Conservation (phyloP, 2,113 vertebrate species). For the Nycticryphes semicollaris region DNA sequence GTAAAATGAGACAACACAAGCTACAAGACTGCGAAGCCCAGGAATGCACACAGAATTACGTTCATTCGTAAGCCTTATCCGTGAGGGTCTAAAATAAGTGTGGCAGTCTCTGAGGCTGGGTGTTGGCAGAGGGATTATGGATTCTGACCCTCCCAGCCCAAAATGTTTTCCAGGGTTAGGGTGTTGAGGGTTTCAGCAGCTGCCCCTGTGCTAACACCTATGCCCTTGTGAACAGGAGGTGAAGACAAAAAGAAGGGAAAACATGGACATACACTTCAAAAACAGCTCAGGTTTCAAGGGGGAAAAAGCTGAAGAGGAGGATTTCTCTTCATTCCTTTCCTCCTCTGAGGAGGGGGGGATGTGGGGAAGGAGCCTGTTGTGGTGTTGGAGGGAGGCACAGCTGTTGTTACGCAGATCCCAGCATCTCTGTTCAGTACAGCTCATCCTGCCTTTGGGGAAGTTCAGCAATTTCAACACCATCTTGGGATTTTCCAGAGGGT, state of each 20-base stretch:
- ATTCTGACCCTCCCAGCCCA: neutral
- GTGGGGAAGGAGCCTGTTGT: neutral
- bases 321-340: neutral
- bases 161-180: neutral
- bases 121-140: neutral
- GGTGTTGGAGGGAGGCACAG: neutral
- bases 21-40: neutral
- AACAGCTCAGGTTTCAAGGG: neutral
- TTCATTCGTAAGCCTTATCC: neutral
- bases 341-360: neutral
- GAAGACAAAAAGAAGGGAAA: neutral
- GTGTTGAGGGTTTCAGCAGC: neutral
- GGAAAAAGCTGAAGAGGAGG: neutral
- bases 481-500: constrained; percentile 6
- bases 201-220: neutral
- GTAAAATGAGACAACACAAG: neutral
- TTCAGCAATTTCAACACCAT: neutral
- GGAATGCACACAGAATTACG: neutral
- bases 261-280: neutral
- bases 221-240: neutral
- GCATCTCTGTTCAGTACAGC: neutral
- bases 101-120: neutral
- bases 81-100: neutral
- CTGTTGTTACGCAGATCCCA: neutral
- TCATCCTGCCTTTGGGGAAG: neutral